These are phyloP conservation scores for Acropternis orthonyx DNA, from an alignment of 2,797 vertebrate species.

Conservation along the genomic window DNA sequence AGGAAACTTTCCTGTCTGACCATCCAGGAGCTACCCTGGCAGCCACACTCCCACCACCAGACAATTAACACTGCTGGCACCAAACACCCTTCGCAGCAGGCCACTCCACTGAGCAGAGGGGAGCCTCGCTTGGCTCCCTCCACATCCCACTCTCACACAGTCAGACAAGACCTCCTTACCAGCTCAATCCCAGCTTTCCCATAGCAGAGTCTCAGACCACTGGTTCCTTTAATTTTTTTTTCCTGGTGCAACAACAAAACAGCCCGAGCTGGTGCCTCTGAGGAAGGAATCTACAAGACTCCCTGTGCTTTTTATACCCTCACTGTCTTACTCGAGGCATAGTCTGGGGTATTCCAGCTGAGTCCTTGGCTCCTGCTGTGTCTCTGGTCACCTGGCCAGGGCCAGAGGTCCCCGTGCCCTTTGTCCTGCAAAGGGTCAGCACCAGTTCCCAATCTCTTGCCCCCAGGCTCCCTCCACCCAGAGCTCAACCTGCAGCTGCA, in stretches of 20 bases:
- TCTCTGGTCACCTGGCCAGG: neutral
- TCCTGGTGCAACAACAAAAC: neutral
- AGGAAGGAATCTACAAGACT: neutral
- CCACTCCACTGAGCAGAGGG: neutral
- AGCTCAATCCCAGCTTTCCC: neutral
- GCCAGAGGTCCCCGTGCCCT: neutral
- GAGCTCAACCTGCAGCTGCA: neutral
- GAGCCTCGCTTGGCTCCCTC: neutral
- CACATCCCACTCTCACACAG: neutral
- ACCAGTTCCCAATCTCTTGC: neutral
- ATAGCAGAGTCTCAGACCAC: neutral
- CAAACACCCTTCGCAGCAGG: fast-evolving
- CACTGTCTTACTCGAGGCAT: neutral
- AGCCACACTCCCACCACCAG: neutral
- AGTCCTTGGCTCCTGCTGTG: neutral
- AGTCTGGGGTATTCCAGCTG: neutral
- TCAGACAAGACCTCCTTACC: neutral
- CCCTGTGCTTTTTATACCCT: neutral
- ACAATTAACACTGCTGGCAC: neutral
- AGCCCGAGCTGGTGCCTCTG: neutral
- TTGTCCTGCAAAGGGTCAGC: neutral
- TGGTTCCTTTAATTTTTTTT: neutral
- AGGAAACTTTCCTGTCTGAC: neutral
- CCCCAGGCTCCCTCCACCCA: neutral
- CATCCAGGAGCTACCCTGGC: neutral